Percentiles rank a stretch among this genome's conserved stretches.
Evolutionary conservation across 1,140 invertebrate species (phyloP).

Genomic region (Drosophila aff.): DNA sequence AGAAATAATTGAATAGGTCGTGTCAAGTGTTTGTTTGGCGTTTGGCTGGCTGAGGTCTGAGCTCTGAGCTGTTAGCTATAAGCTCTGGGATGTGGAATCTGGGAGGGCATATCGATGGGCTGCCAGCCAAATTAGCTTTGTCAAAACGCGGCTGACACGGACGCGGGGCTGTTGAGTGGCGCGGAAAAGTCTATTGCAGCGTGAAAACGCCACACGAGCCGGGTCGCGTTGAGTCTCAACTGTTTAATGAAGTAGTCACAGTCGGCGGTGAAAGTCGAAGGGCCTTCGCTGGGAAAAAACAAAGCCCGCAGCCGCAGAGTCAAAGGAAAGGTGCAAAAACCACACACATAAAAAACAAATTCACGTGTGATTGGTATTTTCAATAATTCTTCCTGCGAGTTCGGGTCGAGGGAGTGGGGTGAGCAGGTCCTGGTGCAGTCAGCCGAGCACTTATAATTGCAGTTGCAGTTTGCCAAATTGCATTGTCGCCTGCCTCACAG

Average conservation of each 20-base stretch:
- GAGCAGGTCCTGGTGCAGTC: slow-evolving; percentile 51
- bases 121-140: slow-evolving; percentile 75
- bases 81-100: slow-evolving; percentile 7
- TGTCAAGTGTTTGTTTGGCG: slow-evolving; percentile 81
- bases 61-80: slow-evolving; percentile 2
- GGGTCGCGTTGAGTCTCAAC: slow-evolving; percentile 38
- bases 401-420: slow-evolving; percentile 5
- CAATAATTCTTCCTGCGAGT: slow-evolving; percentile 26
- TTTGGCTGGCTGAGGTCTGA: slow-evolving; percentile 50
- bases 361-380: slow-evolving; percentile 62
- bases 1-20: slow-evolving; percentile 83
- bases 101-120: slow-evolving; percentile 7
- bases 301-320: slow-evolving; percentile 38
- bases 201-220: slow-evolving; percentile 65
- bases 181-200: slow-evolving; percentile 75
- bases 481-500: slow-evolving; percentile 12
- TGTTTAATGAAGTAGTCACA: slow-evolving; percentile 82
- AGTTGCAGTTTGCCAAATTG: slow-evolving; percentile 64
- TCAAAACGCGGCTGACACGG: slow-evolving; percentile 68
- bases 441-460: slow-evolving; percentile 77
- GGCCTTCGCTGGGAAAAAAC: slow-evolving; percentile 8
- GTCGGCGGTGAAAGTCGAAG: slow-evolving; percentile 71
- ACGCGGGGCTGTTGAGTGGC: slow-evolving; percentile 57
- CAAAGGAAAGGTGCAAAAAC: slow-evolving; percentile 51
- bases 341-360: slow-evolving; percentile 27